Evolutionary conservation across 2,113 vertebrate species (phyloP).

Genomic region (Cairina moschata): DNA sequence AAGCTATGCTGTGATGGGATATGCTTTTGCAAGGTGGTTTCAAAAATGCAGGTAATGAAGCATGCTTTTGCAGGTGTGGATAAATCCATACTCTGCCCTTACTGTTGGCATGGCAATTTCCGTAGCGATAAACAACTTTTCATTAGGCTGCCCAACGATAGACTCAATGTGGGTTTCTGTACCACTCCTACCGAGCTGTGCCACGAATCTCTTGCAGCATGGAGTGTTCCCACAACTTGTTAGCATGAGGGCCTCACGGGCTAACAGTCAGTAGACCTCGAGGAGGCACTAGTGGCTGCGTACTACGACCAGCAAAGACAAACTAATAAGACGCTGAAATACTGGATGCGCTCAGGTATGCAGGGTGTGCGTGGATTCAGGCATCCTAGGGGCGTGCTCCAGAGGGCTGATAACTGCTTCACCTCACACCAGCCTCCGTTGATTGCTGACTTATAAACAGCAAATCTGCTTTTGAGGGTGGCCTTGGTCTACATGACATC

Average conservation of each 20-base stretch:
- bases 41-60: neutral
- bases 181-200: neutral
- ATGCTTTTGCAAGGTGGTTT: neutral
- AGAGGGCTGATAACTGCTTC: neutral
- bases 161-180: neutral
- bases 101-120: neutral
- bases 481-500: neutral
- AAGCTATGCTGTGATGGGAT: neutral
- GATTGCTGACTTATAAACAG: neutral
- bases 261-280: neutral
- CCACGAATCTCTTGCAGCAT: neutral
- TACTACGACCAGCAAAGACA: neutral
- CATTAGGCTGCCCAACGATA: neutral
- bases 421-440: accelerated
- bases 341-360: neutral
- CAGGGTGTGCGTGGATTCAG: accelerated
- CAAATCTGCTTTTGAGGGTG: neutral
- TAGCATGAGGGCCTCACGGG: accelerated
- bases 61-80: accelerated
- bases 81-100: neutral
- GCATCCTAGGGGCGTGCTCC: neutral
- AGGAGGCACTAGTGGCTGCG: neutral
- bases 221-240: neutral
- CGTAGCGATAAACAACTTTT: neutral
- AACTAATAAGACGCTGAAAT: neutral